Conservation (phyloP, 2,888 invertebrate species). For the Drosophila percnosoma region DNA sequence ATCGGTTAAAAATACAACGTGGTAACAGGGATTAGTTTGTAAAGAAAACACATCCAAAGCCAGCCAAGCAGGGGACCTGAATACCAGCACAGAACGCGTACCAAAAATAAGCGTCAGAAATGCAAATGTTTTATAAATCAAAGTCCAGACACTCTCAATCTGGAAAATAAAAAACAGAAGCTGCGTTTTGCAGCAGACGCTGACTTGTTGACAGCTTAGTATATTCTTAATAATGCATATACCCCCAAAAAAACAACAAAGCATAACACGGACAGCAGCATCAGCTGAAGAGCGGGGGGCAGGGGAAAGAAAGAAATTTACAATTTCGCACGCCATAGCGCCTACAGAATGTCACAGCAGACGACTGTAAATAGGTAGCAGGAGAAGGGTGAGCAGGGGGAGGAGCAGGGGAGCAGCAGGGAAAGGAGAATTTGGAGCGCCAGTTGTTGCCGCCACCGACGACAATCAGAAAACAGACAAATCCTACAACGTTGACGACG, state of each 20-base stretch:
- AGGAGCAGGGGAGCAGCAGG: constrained; percentile 2
- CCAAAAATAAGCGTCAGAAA: constrained; percentile 5
- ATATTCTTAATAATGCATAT: constrained; percentile 79
- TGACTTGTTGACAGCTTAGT: constrained; percentile 79
- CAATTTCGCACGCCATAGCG: constrained; percentile 79
- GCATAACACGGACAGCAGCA: constrained; percentile 41
- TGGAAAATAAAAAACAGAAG: constrained; percentile 4
- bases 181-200: constrained; percentile 57
- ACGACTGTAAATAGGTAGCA: constrained; percentile 2
- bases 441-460: constrained; percentile 31
- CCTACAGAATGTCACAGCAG: constrained; percentile 72
- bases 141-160: constrained; percentile 24
- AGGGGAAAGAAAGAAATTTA: constrained; percentile 64
- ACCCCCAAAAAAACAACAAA: constrained; percentile 32
- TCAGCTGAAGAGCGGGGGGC: constrained; percentile 8
- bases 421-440: constrained; percentile 6
- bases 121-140: constrained; percentile 41
- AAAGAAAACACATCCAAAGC: not conserved
- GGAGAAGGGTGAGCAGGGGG: too few species aligned
- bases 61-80: not conserved
- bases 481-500: constrained; percentile 58
- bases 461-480: constrained; percentile 74
- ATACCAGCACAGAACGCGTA: not conserved
- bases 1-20: constrained; percentile 21
- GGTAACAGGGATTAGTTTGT: constrained; percentile 19